Evolutionary conservation across 2,888 invertebrate species (phyloP).

Genomic region (Cheilosia variabilis): DNA sequence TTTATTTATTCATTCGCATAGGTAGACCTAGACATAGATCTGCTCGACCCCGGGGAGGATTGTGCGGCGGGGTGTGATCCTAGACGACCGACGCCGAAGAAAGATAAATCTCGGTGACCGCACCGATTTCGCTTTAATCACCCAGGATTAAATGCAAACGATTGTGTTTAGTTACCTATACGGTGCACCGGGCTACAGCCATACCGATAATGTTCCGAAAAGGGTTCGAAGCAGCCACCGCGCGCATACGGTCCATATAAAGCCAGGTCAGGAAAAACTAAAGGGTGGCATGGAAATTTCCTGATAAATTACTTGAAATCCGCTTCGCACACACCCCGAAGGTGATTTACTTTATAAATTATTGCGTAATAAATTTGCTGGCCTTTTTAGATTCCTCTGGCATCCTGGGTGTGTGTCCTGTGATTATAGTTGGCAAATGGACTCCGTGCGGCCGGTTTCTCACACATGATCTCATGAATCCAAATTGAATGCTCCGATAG

Average conservation of each 20-base stretch:
- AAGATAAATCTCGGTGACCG: slow-evolving; percentile 59
- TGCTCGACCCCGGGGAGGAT: too few relatives aligned
- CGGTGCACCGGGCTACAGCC: slow-evolving; percentile 33
- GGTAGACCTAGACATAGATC: slow-evolving; percentile 8
- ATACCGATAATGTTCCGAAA: slow-evolving; percentile 47
- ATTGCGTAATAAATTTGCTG: slow-evolving; percentile 63
- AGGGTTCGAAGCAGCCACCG: slow-evolving; percentile 35
- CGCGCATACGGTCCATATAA: not conserved
- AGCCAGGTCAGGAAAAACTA: not conserved
- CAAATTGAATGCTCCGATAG: slow-evolving; percentile 40
- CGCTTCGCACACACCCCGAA: slow-evolving; percentile 41
- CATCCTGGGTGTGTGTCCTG: slow-evolving; percentile 7
- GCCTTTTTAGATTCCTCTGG: not conserved
- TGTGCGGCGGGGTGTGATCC: too few relatives aligned
- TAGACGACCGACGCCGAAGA: slow-evolving; percentile 2
- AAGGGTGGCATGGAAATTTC: slow-evolving; percentile 60
- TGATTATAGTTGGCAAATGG: slow-evolving; percentile 58
- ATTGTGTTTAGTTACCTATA: slow-evolving; percentile 51
- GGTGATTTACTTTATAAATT: slow-evolving; percentile 65
- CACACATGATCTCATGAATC: slow-evolving; percentile 43
- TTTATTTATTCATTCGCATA: slow-evolving; percentile 71
- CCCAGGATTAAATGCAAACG: slow-evolving; percentile 61
- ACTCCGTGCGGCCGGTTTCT: slow-evolving; percentile 20
- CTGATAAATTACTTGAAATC: slow-evolving; percentile 68
- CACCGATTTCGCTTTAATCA: slow-evolving; percentile 63